Evolutionary conservation across 2,888 invertebrate species (phyloP).

Genomic region (Furcula furcula): DNA sequence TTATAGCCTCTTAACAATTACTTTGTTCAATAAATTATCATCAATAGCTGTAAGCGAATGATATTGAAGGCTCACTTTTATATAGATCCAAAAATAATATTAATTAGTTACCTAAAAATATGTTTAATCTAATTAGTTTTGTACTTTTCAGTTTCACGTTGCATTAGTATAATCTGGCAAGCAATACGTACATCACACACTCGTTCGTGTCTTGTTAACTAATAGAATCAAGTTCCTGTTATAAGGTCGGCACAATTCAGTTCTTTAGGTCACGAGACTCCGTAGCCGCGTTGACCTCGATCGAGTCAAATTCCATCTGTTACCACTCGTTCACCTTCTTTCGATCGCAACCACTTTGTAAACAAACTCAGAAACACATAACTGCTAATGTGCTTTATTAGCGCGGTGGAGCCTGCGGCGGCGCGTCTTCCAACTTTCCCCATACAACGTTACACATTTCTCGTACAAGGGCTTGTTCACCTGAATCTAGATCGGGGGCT

Average conservation of each 20-base stretch:
- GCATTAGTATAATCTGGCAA: constrained; percentile 33
- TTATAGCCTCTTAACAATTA: constrained; percentile 35
- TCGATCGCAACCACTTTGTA: constrained; percentile 30
- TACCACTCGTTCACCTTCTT: constrained; percentile 48
- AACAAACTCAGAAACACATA: constrained; percentile 23
- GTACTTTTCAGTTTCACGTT: constrained; percentile 54
- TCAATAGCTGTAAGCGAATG: constrained; percentile 15
- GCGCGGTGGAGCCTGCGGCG: constrained; percentile 81
- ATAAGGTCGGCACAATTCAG: constrained; percentile 63
- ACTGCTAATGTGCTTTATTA: constrained; percentile 31
- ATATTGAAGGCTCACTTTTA: constrained; percentile 10
- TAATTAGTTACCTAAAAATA: constrained; percentile 25
- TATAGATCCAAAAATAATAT: constrained; percentile 8
- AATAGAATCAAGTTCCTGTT: constrained; percentile 44
- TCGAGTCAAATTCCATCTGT: constrained; percentile 62
- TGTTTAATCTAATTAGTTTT: constrained; percentile 43
- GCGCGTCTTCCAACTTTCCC: constrained; percentile 93
- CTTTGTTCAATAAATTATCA: constrained; percentile 9
- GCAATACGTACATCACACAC: constrained; percentile 29
- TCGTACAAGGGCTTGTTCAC: constrained; percentile 94
- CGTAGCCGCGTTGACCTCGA: constrained; percentile 64
- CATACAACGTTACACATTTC: constrained; percentile 98
- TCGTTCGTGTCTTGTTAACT: constrained; percentile 33
- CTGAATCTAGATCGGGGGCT: constrained; percentile 88
- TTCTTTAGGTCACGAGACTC: constrained; percentile 68